phyloP scores from a whole-genome alignment of 2,113 vertebrate species.

The Mobula birostris region DNA sequence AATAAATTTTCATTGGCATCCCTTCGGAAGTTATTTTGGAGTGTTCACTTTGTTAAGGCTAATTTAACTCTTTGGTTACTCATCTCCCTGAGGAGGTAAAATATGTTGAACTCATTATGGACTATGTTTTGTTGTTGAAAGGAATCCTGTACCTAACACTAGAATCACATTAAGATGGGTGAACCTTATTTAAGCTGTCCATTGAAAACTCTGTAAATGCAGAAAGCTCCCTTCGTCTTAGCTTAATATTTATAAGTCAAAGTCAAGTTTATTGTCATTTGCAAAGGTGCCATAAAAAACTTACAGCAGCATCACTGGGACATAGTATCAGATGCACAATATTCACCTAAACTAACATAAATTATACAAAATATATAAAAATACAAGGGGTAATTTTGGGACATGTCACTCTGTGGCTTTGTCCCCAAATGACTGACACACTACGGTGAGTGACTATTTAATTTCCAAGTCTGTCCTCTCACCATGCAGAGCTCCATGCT shows the following conservation, averaged over 20 bases:
- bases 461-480: not conserved
- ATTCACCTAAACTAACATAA: too few relatives aligned
- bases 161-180: not conserved
- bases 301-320: too few relatives aligned
- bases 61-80: not conserved
- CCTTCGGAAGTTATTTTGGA: not conserved
- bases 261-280: too few relatives aligned
- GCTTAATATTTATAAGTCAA: not conserved
- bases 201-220: not conserved
- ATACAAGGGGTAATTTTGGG: not conserved
- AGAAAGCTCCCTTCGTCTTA: not conserved
- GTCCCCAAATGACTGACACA: not conserved
- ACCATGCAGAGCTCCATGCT: not conserved
- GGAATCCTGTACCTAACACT: not conserved
- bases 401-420: not conserved
- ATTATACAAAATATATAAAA: not conserved
- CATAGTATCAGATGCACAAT: too few relatives aligned
- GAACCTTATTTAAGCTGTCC: not conserved
- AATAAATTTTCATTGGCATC: not conserved
- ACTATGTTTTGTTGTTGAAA: not conserved
- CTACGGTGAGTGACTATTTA: not conserved
- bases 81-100: not conserved
- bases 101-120: not conserved
- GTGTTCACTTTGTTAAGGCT: not conserved
- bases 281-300: too few relatives aligned